Base-by-base conservation (phyloP, 2,113 vertebrate genomes). In the Morone saxatilis region DNA sequence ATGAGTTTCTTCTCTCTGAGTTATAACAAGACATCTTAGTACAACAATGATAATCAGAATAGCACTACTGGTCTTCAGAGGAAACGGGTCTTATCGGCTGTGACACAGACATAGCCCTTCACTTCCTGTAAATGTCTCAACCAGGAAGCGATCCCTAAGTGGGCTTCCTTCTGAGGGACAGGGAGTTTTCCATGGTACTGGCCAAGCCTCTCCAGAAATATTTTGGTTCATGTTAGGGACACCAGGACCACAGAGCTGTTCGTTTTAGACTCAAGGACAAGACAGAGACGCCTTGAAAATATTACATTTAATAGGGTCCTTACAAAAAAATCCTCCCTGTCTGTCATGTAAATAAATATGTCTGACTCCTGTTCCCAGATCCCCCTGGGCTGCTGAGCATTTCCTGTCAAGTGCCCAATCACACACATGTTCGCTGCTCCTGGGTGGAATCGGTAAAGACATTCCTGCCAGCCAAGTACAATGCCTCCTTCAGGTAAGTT, bases 321-420 rank as follows among this genome's bases (percentile, higher is more conserved):
- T 20, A 16, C 45, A 67, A 67, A 22, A 66, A 73, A 74, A 48
- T 63, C 36, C 51, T n/a, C 31, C 25, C 36, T 40, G 16, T 71
- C 14, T 70, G 45, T 77, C 36, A 60, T 88, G 4, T 73, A 31
- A 47, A n/a, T 86, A 8, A 79, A 25, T 61, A n/a, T 51, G 51
- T 57, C 50, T 67, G 56, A 47, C 73, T 89, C 31, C 36, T 41
- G 4, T 82, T 86, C 76, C 68, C 84, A 96, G 96, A 93, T 89
- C 82, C 85, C 47, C 96, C 96, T 3, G 93, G 88, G 68, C 84
- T 43, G 38, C 88, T 96, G 54, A 94, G 41, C 17, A 78, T 95
- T 90, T 93, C 94, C 80, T 96, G 95, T 77, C 89, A 67, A 73
- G 79, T 96, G 69, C 93, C 94, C 69, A 96, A 89, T 92, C 93